Evolutionary conservation across 2,113 vertebrate genomes (phyloP).

Genomic region (Tupaia chinensis): DNA sequence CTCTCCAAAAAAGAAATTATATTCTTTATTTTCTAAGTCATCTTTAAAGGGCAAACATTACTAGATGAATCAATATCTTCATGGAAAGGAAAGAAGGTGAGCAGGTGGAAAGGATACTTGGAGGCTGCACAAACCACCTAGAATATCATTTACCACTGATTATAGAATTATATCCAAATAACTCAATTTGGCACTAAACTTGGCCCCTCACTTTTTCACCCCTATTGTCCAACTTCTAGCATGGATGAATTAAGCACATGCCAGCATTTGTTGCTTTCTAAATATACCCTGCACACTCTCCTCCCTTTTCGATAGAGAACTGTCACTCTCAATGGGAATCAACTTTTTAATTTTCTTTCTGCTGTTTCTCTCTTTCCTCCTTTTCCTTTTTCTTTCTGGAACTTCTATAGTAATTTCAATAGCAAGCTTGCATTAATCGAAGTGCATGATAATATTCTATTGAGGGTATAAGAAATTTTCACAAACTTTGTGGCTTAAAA

Average conservation of each 20-base stretch:
- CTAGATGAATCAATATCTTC: background rate
- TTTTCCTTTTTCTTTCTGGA: background rate
- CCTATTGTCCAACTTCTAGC: fast-evolving
- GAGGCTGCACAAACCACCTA: background rate
- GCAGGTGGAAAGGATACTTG: background rate
- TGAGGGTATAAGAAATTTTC: background rate
- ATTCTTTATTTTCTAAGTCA: background rate
- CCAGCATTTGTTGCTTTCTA: background rate
- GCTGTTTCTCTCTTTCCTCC: background rate
- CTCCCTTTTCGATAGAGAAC: background rate
- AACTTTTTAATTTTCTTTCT: background rate
- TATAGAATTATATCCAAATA: background rate
- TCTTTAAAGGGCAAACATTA: background rate
- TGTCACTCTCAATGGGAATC: background rate
- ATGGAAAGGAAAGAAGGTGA: background rate
- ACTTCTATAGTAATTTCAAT: background rate
- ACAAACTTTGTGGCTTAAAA: background rate
- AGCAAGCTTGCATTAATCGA: background rate
- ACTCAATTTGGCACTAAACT: background rate
- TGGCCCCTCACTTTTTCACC: background rate
- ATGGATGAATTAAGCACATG: background rate
- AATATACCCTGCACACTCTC: background rate
- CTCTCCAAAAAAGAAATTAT: no score
- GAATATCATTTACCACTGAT: background rate
- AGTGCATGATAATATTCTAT: background rate